Base-by-base conservation (phyloP, 2,888 invertebrate species). In the Tolmerus cingulatus region DNA sequence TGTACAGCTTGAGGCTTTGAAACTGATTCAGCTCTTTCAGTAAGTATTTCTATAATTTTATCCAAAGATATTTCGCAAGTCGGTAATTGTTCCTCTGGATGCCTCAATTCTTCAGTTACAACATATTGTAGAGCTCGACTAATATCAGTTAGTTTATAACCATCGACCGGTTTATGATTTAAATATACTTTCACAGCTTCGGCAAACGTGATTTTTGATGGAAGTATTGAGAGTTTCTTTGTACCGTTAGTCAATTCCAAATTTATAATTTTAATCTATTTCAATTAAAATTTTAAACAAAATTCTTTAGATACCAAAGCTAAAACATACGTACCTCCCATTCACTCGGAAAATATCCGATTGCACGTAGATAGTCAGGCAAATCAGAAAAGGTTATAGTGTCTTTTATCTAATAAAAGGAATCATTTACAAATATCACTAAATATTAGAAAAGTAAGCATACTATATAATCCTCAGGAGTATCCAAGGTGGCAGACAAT, bases 281-380 rank as follows among this genome's bases (percentile, higher is more conserved):
- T 1, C 3, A 66, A 23, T 12, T n/a, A 27, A 37, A 34, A 27
- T n/a, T 55, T 9, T 9, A n/a, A 34, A 23, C 1, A 0, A 46
- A 46, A 27, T 57, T 34, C 16, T 81, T 12, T 34, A 43, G 34
- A n/a, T 77, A n/a, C 84, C 87, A 30, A 27, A 76, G 4, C 2
- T 37, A 9, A 12, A 76, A 86, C 86, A 87, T 90, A 86, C 86
- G 87, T 90, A 96, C 96, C 93, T 96, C 96, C 91, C 95, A 95
- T 90, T 96, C 95, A 0, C 95, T 94, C 0, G 96, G 96, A 90
- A 95, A 97, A 92, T 93, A 96, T 16, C 96, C 96, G 90, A 96
- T 93, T 1, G 96, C 95, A 88, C 96, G 93, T 94, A 97, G 95
- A 23, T 96, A 92, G 91, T 95, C 96, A 0, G 96, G 95, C 77